Evolutionary conservation across 1,140 invertebrate species (phyloP).

Genomic region (Myzus persicae): DNA sequence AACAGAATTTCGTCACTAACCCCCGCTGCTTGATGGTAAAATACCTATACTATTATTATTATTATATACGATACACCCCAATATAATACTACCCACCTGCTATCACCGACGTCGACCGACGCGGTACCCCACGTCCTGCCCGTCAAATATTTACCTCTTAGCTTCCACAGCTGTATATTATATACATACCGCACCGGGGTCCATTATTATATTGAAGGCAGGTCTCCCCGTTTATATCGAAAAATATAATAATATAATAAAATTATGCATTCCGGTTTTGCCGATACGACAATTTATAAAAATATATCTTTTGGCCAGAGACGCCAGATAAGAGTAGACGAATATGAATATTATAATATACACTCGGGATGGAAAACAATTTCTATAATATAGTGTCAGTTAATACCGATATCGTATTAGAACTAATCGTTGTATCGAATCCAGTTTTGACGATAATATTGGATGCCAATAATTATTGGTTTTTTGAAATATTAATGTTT

Average conservation of each 20-base stretch:
- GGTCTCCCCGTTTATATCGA: not conserved
- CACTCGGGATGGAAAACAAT: not conserved
- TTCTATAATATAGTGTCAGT: not conserved
- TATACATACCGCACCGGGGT: not conserved
- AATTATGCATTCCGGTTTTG: not conserved
- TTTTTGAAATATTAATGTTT: not conserved
- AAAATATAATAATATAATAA: not conserved
- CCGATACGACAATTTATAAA: not conserved
- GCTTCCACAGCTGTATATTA: not conserved
- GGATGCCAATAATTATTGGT: not conserved
- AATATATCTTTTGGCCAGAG: no score
- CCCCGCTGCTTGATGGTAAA: not conserved
- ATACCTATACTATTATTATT: not conserved
- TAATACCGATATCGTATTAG: not conserved
- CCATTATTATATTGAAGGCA: not conserved
- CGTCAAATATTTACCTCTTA: not conserved
- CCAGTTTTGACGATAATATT: not conserved
- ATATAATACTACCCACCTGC: not conserved
- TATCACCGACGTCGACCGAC: not conserved
- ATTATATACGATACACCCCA: no score
- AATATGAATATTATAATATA: not conserved
- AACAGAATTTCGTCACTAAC: conserved; percentile 12
- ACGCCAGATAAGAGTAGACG: not conserved
- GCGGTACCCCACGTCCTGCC: not conserved
- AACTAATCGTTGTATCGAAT: not conserved